Conservation (phyloP, 2,888 invertebrate species). For the Helleia helle region DNA sequence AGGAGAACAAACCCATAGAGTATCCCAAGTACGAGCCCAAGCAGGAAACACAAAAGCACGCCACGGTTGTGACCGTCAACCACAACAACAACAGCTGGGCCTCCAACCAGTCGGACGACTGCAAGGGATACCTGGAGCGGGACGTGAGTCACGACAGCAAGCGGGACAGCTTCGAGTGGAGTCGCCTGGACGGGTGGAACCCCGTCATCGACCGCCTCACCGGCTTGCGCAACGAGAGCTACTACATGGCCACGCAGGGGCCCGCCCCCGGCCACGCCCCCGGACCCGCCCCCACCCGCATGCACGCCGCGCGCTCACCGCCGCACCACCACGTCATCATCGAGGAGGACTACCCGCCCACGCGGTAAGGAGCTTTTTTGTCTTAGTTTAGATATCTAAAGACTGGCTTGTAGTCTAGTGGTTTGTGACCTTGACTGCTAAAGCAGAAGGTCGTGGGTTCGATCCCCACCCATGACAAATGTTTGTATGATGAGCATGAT, state of each 20-base stretch:
- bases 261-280: conserved; percentile 34
- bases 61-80: conserved; percentile 64
- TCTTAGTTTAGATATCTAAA: too few species aligned
- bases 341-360: conserved; percentile 74
- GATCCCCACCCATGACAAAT: too few species aligned
- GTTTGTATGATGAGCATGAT: too few species aligned
- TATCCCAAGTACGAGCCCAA: conserved; percentile 36
- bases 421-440: too few species aligned
- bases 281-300: background rate
- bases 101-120: conserved; percentile 66
- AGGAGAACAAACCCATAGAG: conserved; percentile 48
- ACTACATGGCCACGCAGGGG: conserved; percentile 86
- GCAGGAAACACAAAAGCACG: conserved; percentile 48
- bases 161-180: conserved; percentile 73
- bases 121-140: conserved; percentile 62
- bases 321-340: conserved; percentile 76
- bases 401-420: too few species aligned
- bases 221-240: conserved; percentile 90
- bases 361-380: too few species aligned
- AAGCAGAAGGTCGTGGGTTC: too few species aligned
- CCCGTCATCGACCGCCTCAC: conserved; percentile 92
- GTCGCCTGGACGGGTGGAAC: conserved; percentile 82
- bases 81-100: conserved; percentile 68
- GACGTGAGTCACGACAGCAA: conserved; percentile 64
- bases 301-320: conserved; percentile 52